Evolutionary conservation across 2,113 vertebrate genomes (phyloP), one percentile per base, ranked within the genome.

Genomic region (Oncorhynchus masou): DNA sequence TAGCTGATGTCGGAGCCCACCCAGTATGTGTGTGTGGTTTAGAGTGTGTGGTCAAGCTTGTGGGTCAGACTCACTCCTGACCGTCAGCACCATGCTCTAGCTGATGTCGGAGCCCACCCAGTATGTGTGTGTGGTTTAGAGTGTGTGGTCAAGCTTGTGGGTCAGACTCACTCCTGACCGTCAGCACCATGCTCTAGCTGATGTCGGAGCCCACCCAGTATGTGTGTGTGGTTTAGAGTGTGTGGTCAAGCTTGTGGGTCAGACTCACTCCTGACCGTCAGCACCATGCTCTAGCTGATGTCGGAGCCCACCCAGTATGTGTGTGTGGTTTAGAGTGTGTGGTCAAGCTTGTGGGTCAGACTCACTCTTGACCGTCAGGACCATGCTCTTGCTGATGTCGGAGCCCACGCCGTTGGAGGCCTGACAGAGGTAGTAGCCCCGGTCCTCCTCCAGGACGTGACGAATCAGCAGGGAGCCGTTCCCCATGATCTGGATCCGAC

Each of bases 341-440:
- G 54, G 29, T 64, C 54, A 19, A 20, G 12, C 31, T 51, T 51
- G 84, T 83, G 67, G 70, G 0, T 0, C 16, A 0, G n/a, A 95
- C 97, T 95, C 79, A 99, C 97, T 99, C 88, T 99, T 99, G 29
- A 99, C 97, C 0, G 97, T 99, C 81, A 99, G 97, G 77, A 98
- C 94, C 97, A 99, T 99, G 91, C 97, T 97, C 90, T 99, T 99
- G 96, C 98, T 99, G 95, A 99, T 99, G 90, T 99, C 98, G 0
- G 98, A 99, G 75, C 97, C 98, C 79, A 99, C 98, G 0, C 97
- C 97, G 0, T 99, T 99, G 94, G 97, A 98, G 88, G 97, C 98
- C 92, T 99, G 97, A 89, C 97, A 99, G 70, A 99, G 94, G 94
- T 99, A 99, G 89, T 98, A 98, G 75, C 98, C 97, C 0, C 97